These are phyloP conservation scores for Protosalanx chinensis DNA, from an alignment of 2,797 vertebrate species.

Conservation along the genomic window DNA sequence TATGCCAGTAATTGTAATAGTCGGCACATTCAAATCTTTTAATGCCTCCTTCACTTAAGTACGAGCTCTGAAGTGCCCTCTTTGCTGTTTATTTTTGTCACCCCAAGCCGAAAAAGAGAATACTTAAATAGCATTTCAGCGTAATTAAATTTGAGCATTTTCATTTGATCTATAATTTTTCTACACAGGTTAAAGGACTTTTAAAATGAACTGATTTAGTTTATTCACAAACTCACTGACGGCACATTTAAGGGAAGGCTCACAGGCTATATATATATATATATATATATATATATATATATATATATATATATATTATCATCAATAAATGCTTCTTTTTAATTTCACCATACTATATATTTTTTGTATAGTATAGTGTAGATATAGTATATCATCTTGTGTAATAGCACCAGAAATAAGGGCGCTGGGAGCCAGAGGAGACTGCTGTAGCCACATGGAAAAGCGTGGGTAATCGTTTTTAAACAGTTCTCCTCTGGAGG, in stretches of 20 bases:
- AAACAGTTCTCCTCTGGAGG: neutral
- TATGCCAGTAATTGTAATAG: neutral
- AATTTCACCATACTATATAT: constrained; percentile 22
- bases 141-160: too few relatives aligned
- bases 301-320: constrained; percentile 24
- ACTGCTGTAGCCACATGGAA: constrained; percentile 29
- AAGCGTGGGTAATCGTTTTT: constrained; percentile 11
- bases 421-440: constrained; percentile 22
- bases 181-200: too few relatives aligned
- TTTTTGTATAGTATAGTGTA: too few relatives aligned
- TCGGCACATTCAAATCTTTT: neutral
- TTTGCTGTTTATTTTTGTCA: too few relatives aligned
- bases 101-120: too few relatives aligned
- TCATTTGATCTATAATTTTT: too few relatives aligned
- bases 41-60: neutral
- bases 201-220: too few relatives aligned
- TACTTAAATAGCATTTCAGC: too few relatives aligned
- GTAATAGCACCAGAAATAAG: constrained; percentile 28
- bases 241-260: constrained; percentile 5
- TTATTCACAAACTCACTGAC: too few relatives aligned
- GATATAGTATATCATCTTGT: constrained; percentile 36
- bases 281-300: constrained; percentile 31
- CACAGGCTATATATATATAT: constrained; percentile 18
- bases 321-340: constrained; percentile 31
- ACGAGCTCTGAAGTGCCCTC: neutral